Evolutionary conservation across 2,797 vertebrate genomes (phyloP), one percentile per base, ranked within the genome.

Genomic region (Rhyacichthys aspro): DNA sequence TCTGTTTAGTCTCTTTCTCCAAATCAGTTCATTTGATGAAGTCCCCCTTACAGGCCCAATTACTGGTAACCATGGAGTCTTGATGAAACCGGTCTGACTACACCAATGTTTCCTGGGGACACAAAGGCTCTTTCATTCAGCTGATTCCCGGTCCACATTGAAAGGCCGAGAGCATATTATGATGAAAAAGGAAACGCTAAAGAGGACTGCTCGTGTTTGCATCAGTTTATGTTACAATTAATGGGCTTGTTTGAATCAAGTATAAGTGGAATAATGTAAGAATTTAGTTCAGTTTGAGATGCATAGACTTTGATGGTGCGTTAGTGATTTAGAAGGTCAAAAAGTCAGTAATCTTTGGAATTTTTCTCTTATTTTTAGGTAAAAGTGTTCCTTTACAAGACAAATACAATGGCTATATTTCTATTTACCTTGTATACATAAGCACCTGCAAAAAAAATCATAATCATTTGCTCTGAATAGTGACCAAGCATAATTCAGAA

Each of bases 91-190:
- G 55, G 79, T 81, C 69, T 18, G 67, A 75, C 59, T 15, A 78
- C 70, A 38, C 61, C 0, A 50, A 57, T 52, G 62, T 72, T 76
- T 83, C 66, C 84, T 34, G 53, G 32, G 39, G 43, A 62, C 47
- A 87, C 79, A 84, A 84, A 81, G 65, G 37, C 33, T 9, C 74
- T 72, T 73, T 83, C 72, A 76, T 82, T 64, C 16, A 8, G 45
- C 52, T 14, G 70, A 65, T 75, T 55, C 43, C 52, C 56, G 7
- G 64, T 57, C 63, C 15, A 28, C 11, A 10, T 12, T 61, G 58
- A 72, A 59, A 74, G 50, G 43, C 56, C 0, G 42, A 59, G 55
- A 63, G 50, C 32, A 16, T 57, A 7, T 53, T 59, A 54, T 38
- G 53, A 67, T 72, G 55, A 63, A 53, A 65, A 45, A 18, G 37